Conservation (phyloP, 2,797 vertebrate species). For the Macropodus opercularis region DNA sequence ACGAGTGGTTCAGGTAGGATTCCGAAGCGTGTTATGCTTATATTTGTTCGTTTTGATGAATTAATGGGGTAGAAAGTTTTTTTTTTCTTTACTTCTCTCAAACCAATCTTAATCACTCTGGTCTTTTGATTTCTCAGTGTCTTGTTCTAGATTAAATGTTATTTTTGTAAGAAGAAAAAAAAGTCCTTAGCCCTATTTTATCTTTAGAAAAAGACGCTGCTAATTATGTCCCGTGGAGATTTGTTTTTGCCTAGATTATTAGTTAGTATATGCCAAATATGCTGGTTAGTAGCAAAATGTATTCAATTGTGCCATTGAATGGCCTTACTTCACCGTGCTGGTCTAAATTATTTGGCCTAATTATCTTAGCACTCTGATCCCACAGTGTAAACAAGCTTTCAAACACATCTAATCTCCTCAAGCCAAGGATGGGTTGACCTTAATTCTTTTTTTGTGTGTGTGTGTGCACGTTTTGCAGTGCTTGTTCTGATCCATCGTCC, state of each 20-base stretch:
- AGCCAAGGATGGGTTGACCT: conserved; percentile 31
- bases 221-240: neutral
- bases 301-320: too few species aligned
- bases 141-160: neutral
- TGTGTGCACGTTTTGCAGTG: conserved; percentile 13
- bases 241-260: too few species aligned
- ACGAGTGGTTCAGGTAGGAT: conserved; percentile 81
- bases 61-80: too few species aligned
- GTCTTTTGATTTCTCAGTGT: too few species aligned
- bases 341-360: conserved; percentile 38
- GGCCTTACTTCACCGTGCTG: neutral
- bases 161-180: neutral
- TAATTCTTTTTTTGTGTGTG: conserved; percentile 42
- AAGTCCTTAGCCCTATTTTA: neutral
- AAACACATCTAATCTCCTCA: conserved; percentile 39
- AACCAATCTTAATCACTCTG: too few species aligned
- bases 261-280: too few species aligned
- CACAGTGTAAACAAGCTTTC: conserved; percentile 39
- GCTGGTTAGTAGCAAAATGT: too few species aligned
- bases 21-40: too few species aligned
- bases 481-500: too few species aligned
- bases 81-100: neutral
- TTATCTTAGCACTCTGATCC: conserved; percentile 21
- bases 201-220: neutral
- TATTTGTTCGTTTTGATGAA: too few species aligned